Base-by-base conservation (phyloP, 2,797 vertebrate genomes). In the Leptatherina wallacei region DNA sequence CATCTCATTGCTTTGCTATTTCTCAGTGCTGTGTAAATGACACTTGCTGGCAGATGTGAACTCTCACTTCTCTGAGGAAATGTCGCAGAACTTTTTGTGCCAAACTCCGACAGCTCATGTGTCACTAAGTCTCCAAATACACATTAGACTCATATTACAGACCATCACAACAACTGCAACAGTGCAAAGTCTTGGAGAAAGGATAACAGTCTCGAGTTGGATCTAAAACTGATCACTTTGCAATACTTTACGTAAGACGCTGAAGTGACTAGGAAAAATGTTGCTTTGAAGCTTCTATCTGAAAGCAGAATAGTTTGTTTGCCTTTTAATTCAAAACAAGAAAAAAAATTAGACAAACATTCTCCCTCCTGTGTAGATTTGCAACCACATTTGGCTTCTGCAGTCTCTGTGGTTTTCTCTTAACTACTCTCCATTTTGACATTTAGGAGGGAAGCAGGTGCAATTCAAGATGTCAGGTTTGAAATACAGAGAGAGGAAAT, bases 21-120 rank as follows among this genome's bases (percentile, higher is more conserved):
- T 95, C 91, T 88, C 94, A 90, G 83, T 79, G 68, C 71, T 84
- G 89, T 91, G 93, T 87, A 93, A 95, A 95, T 93, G 91, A 89
- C 91, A 91, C 89, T 90, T 85, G 82, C 83, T 89, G 85, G 83
- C 85, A 83, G 78, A 93, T 88, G 89, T 91, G 90, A 94, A 92
- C 89, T 94, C 92, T 93, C 92, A 92, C 91, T 92, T 84, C 82
- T 71, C 89, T 82, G 91, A 91, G 87, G 92, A 94, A 93, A 93
- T 85, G 90, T 93, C 86, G 86, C 85, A 77, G 75, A 89, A 86
- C 81, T 65, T 84, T 77, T 69, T 88, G 77, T 83, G 89, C 90
- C 89, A 92, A 84, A 83, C 80, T 73, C 65, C 77, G 86, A 92
- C 77, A 60, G 88, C 77, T 91, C 91, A 93, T 92, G 84, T 87